A percentile compares a stretch with the other conserved stretches of the same genome.
Evolutionary conservation across 1,140 invertebrate genomes (phyloP).

Genomic region (Trigoniulus corallinus): DNA sequence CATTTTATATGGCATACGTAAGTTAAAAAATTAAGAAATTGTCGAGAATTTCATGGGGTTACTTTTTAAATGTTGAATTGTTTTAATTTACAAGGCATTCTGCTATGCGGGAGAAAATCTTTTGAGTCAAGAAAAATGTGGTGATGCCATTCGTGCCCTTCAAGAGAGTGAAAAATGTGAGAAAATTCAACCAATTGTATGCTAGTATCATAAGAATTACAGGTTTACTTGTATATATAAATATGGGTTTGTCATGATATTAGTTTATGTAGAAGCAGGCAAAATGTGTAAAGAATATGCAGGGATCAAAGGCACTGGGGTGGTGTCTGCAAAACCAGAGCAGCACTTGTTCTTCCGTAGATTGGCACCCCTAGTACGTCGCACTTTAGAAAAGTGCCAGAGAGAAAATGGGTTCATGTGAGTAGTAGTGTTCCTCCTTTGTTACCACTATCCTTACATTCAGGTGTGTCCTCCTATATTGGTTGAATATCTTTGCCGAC

Average conservation of each 20-base stretch:
- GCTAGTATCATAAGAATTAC: neutral
- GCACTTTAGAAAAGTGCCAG: slow-evolving; percentile 50
- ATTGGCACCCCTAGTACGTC: slow-evolving; percentile 38
- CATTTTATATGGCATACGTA: slow-evolving; percentile 47
- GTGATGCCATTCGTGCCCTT: slow-evolving; percentile 45
- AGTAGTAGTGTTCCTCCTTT: too few relatives aligned
- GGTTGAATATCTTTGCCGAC: too few relatives aligned
- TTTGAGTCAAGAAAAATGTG: slow-evolving; percentile 48
- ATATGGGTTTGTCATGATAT: slow-evolving; percentile 8
- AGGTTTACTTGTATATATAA: slow-evolving; percentile 2
- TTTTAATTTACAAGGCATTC: slow-evolving; percentile 34
- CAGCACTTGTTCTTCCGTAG: slow-evolving; percentile 46
- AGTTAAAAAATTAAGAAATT: slow-evolving; percentile 16
- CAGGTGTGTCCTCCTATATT: slow-evolving; percentile 28
- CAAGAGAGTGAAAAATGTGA: slow-evolving; percentile 40
- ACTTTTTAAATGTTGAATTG: neutral
- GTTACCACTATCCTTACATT: slow-evolving; percentile 31
- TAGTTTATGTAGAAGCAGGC: slow-evolving; percentile 36
- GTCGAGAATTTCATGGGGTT: neutral
- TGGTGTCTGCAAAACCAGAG: slow-evolving; percentile 39
- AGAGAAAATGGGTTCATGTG: slow-evolving; percentile 56
- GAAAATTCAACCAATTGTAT: slow-evolving; percentile 2
- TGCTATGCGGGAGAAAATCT: slow-evolving; percentile 47
- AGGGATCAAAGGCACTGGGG: slow-evolving; percentile 37
- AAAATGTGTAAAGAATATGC: slow-evolving; percentile 41